A percentile compares a stretch with the other conserved stretches of the same genome.
Conservation (phyloP, 1,140 invertebrate genomes). For the Heliothis subflexa region DNA sequence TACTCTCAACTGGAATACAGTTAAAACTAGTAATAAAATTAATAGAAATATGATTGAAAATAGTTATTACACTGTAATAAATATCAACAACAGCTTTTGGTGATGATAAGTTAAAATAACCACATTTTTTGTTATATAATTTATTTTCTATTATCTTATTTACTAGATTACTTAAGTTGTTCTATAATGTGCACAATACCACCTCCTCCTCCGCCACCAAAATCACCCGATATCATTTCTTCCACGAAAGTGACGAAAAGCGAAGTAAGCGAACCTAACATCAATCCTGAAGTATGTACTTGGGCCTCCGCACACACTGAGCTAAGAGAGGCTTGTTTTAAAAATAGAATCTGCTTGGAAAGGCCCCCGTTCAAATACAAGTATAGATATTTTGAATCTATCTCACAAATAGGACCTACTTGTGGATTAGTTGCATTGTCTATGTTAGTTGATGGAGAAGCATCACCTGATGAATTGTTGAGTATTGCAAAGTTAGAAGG, state of each 20-base stretch:
- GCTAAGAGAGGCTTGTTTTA: conserved; percentile 81
- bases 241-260: conserved; percentile 33
- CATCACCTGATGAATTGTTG: conserved; percentile 87
- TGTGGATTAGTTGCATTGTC: conserved; percentile 93
- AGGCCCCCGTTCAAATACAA: conserved; percentile 74
- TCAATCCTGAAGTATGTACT: conserved; percentile 61
- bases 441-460: conserved; percentile 90
- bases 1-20: background rate
- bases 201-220: conserved; percentile 65
- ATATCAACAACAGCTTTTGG: background rate
- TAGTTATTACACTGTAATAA: background rate
- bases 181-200: conserved; percentile 70
- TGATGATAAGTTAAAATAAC: conserved; percentile 3
- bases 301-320: conserved; percentile 82
- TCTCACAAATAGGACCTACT: conserved; percentile 88
- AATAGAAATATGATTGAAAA: background rate
- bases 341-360: conserved; percentile 76
- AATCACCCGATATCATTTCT: conserved; percentile 42
- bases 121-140: conserved; percentile 41
- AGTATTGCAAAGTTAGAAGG: conserved; percentile 87
- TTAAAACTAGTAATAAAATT: background rate
- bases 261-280: conserved; percentile 19
- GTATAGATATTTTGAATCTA: conserved; percentile 75
- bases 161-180: background rate
- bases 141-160: conserved; percentile 13